Evolutionary conservation across 2,888 invertebrate species (phyloP).

Genomic region (Augochlorella aurata): DNA sequence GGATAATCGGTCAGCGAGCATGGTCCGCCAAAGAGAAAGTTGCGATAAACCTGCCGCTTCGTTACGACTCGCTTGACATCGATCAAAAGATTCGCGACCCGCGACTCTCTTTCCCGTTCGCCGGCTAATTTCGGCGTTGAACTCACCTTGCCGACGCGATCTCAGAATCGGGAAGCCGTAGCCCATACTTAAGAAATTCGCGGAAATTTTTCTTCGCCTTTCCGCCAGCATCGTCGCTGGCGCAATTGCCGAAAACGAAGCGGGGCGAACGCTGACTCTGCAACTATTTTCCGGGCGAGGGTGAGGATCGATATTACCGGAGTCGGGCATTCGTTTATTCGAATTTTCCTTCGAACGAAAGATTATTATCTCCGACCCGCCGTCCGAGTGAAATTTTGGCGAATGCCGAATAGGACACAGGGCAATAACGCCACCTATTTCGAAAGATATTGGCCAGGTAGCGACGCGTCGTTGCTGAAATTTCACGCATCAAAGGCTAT

Average conservation of each 20-base stretch:
- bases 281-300: too few species aligned
- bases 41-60: slow-evolving; percentile 16
- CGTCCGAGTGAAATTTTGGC: too few species aligned
- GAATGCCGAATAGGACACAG: neutral
- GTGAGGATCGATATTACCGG: too few species aligned
- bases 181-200: too few species aligned
- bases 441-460: slow-evolving; percentile 7
- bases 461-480: slow-evolving; percentile 16
- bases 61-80: neutral
- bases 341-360: too few species aligned
- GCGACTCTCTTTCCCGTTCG: neutral
- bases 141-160: neutral
- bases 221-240: too few species aligned
- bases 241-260: too few species aligned
- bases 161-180: too few species aligned
- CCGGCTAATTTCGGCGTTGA: neutral
- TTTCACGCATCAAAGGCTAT: slow-evolving; percentile 27
- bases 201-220: too few species aligned
- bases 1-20: slow-evolving; percentile 32
- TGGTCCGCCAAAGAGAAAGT: slow-evolving; percentile 26
- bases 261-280: too few species aligned
- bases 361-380: too few species aligned
- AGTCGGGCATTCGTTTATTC: too few species aligned
- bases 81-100: neutral
- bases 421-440: neutral